Evolutionary conservation across 2,888 invertebrate species (phyloP).

Genomic region (Xestia sexstrigata): DNA sequence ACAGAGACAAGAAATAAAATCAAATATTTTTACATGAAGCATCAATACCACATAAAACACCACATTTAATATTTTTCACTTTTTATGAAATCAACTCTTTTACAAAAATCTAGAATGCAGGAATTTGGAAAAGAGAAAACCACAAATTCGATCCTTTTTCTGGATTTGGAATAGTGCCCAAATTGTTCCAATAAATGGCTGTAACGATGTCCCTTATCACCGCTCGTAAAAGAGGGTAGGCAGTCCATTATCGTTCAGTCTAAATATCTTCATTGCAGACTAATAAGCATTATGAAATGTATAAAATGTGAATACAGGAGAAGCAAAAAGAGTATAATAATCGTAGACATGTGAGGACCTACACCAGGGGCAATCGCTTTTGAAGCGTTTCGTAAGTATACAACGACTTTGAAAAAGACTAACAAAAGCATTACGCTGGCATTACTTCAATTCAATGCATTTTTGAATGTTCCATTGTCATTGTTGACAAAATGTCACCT

Average conservation of each 20-base stretch:
- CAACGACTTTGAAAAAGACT: background rate
- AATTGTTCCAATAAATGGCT: conserved; percentile 52
- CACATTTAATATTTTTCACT: background rate
- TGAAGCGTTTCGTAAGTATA: background rate
- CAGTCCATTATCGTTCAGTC: conserved; percentile 23
- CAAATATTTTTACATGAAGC: background rate
- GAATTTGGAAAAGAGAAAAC: background rate
- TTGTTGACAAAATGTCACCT: background rate
- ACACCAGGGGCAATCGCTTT: background rate
- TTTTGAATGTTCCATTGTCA: background rate
- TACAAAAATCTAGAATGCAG: background rate
- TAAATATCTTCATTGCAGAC: conserved; percentile 37
- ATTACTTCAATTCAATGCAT: no score
- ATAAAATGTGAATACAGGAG: no score
- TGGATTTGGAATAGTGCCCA: conserved; percentile 39
- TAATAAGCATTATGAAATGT: conserved; percentile 4
- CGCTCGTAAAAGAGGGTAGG: conserved; percentile 40
- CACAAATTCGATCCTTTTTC: conserved; percentile 30
- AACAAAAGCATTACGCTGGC: background rate
- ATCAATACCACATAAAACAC: no score
- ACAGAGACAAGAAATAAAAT: no score
- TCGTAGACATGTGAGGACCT: background rate
- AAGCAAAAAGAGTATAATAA: background rate
- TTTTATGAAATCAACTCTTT: background rate
- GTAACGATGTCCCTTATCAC: conserved; percentile 49